These are phyloP conservation scores for Argya squamiceps DNA, from an alignment of 2,797 vertebrate species.

Conservation along the genomic window DNA sequence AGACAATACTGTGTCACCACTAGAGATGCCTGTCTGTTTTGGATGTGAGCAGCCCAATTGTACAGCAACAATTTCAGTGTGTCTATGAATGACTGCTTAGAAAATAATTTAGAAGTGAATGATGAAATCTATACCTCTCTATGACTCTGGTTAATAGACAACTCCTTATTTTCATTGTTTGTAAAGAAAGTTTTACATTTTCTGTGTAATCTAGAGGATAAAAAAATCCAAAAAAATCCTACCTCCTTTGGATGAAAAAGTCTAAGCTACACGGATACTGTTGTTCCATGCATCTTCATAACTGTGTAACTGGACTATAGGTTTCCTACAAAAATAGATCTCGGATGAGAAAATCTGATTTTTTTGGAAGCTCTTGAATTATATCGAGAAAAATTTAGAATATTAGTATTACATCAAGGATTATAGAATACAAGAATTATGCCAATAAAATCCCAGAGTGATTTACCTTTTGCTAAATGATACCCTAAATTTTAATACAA, in stretches of 20 bases:
- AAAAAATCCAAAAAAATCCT: neutral
- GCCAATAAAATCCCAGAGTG: neutral
- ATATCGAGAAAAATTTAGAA: neutral
- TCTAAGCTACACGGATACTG: constrained; percentile 8
- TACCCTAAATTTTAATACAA: neutral
- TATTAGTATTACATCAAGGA: neutral
- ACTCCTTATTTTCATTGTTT: neutral
- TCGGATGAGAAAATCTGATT: neutral
- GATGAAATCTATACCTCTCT: neutral
- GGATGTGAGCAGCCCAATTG: neutral
- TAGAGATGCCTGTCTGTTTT: neutral
- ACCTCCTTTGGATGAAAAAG: neutral
- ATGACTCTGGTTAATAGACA: neutral
- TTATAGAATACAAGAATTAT: neutral
- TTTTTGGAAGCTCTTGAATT: neutral
- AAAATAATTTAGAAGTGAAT: neutral
- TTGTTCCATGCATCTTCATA: neutral
- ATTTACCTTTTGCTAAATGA: neutral
- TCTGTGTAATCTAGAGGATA: neutral
- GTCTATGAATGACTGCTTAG: neutral
- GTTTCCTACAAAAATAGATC: neutral
- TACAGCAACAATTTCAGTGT: neutral
- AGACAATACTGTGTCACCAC: neutral
- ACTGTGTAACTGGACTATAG: neutral
- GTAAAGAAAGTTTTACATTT: neutral